Base-by-base conservation (phyloP, 2,113 vertebrate species). In the Melanotaenia duboulayi region DNA sequence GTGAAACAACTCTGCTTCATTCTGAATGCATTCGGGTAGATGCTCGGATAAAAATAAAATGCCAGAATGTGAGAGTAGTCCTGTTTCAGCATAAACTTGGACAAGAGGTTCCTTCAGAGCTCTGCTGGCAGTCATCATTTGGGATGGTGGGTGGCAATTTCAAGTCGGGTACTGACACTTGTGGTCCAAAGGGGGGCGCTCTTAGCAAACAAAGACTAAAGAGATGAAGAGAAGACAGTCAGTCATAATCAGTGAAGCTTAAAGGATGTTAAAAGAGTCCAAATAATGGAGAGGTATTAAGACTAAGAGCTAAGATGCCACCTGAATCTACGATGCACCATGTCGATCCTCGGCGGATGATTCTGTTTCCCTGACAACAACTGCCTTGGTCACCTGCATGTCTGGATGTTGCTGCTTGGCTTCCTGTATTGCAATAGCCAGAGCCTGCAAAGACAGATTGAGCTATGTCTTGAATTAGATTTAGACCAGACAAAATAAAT, bases 321-420 rank as follows among this genome's bases (percentile, higher is more conserved):
- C n/a, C 67, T 66, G 57, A 88, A 99, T 97, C 97, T 97, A 95
- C 74, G 95, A 92, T 74, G 95, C 92, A 83, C 94, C 94, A 62
- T 95, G 95, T 84, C 94, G 94, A 76, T 97, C 96, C 89, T 97
- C 96, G 2, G 95, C 94, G 91, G 96, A 96, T 58, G 96, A 95
- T 81, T 99, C 97, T 87, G 97, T 98, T 97, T 99, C 98, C 95
- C 96, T 97, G 92, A 99, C 97, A 80, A 99, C 98, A 39, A 99
- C 95, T 61, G 98, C 98, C 95, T 98, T 99, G 92, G 98, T 99
- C 93, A 99, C 97, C 94, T 97, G 95, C 98, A 99, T 99, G 92
- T 99, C 98, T 0, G 98, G 98, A 82, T 99, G 98, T 93, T 99
- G 97, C 70, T 99, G 96, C 90, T 96, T 97, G 86, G 97, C 98